These are phyloP conservation scores for Acrocephalus scirpaceus DNA, from an alignment of 2,797 vertebrate genomes.

Conservation along the genomic window DNA sequence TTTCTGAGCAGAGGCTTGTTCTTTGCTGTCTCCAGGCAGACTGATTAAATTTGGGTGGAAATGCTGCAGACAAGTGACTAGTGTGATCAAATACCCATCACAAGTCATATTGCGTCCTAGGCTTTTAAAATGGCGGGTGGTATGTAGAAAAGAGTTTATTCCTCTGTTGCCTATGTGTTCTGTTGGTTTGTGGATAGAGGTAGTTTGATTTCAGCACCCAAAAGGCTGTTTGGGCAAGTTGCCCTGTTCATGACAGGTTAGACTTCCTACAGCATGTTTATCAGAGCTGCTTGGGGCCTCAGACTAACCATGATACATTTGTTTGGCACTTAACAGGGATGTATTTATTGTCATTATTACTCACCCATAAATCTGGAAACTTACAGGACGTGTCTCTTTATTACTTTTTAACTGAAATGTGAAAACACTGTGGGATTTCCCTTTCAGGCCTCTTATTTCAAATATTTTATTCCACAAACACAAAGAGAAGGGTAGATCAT, in stretches of 20 bases:
- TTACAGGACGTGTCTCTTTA: not conserved
- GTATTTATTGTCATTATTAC: constrained; percentile 31
- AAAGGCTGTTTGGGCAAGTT: not conserved
- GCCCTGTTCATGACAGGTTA: not conserved
- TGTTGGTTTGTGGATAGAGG: not conserved
- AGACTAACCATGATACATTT: not conserved
- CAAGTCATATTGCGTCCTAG: not conserved
- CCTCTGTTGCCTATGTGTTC: not conserved
- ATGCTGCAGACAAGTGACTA: not conserved
- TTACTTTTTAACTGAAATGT: constrained; percentile 32
- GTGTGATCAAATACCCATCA: not conserved
- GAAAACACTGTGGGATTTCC: constrained; percentile 38
- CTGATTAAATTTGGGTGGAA: not conserved
- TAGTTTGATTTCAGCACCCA: not conserved
- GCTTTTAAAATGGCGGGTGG: not conserved
- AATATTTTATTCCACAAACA: not conserved
- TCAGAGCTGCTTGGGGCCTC: not conserved
- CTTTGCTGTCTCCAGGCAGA: not conserved
- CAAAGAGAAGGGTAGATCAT: not conserved
- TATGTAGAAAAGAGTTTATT: not conserved
- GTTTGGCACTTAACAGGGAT: not conserved
- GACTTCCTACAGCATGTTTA: not conserved
- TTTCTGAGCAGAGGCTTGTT: not conserved
- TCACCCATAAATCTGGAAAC: constrained; percentile 30
- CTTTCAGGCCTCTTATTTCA: constrained; percentile 1